phyloP scores from a whole-genome alignment of 2,888 invertebrate genomes.

The Cerastis rubricosa region DNA sequence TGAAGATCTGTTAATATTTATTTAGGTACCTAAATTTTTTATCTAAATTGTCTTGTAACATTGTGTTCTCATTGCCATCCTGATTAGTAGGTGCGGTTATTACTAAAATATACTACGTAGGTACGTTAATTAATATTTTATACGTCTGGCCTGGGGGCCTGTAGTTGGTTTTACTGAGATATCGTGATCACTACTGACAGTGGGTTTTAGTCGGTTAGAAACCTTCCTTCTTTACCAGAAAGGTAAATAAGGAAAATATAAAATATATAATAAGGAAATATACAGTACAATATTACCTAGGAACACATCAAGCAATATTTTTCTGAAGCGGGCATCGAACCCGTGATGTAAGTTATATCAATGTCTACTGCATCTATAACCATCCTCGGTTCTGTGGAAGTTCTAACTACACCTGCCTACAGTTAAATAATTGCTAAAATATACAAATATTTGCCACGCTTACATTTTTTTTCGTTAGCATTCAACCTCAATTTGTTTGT shows the following conservation, averaged over 20 bases:
- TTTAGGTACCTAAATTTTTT: neutral
- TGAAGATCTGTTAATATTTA: neutral
- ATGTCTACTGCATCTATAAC: neutral
- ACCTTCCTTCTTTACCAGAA: too few species aligned
- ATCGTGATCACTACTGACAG: neutral
- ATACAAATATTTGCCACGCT: neutral
- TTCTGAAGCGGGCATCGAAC: neutral
- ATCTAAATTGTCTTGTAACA: neutral
- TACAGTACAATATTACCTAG: neutral
- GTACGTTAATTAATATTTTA: neutral
- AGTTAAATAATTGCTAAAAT: neutral
- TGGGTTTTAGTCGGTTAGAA: too few species aligned
- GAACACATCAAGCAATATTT: neutral
- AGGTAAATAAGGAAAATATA: too few species aligned
- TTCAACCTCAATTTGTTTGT: neutral
- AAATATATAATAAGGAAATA: neutral
- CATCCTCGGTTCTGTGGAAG: neutral
- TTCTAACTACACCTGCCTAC: neutral
- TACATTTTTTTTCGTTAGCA: neutral
- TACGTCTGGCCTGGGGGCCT: neutral
- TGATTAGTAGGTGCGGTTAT: conserved; percentile 6
- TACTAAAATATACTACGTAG: neutral
- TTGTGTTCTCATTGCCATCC: conserved; percentile 15
- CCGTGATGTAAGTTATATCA: neutral
- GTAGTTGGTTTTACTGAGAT: neutral